Percentiles rank a stretch among this genome's conserved stretches.
phyloP scores from a whole-genome alignment of 1,140 invertebrate genomes.

The Pristionchus pacificus region DNA sequence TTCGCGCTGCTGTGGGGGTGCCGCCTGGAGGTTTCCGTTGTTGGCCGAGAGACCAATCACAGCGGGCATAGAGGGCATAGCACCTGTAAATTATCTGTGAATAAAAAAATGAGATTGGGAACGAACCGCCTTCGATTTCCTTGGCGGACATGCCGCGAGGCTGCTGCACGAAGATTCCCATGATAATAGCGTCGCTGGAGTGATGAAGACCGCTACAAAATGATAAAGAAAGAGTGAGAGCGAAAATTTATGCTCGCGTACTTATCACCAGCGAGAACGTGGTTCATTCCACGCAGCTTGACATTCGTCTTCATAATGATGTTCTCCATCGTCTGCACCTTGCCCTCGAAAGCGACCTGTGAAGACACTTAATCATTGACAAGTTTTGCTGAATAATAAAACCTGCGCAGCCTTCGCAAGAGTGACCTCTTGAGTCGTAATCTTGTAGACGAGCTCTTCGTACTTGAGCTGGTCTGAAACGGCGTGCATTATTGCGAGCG shows the following conservation, averaged over 20 bases:
- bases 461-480: no score
- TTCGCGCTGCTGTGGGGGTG: no score
- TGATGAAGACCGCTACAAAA: background rate
- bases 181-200: background rate
- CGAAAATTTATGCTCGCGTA: no score
- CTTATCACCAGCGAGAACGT: background rate
- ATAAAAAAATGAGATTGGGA: no score
- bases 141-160: background rate
- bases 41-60: background rate
- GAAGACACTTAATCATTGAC: no score
- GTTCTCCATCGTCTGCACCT: slow-evolving; percentile 52
- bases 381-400: no score
- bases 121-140: background rate
- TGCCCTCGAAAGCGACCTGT: no score
- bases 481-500: no score
- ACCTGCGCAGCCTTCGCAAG: no score
- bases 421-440: no score
- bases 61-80: background rate
- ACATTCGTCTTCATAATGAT: slow-evolving; percentile 21
- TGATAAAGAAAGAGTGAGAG: background rate
- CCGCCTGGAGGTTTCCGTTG: background rate
- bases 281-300: background rate
- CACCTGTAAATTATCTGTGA: background rate
- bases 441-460: no score
- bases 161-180: background rate